Base-by-base conservation (phyloP, 1,140 invertebrate species). In the Melipona quadrifasciata region DNA sequence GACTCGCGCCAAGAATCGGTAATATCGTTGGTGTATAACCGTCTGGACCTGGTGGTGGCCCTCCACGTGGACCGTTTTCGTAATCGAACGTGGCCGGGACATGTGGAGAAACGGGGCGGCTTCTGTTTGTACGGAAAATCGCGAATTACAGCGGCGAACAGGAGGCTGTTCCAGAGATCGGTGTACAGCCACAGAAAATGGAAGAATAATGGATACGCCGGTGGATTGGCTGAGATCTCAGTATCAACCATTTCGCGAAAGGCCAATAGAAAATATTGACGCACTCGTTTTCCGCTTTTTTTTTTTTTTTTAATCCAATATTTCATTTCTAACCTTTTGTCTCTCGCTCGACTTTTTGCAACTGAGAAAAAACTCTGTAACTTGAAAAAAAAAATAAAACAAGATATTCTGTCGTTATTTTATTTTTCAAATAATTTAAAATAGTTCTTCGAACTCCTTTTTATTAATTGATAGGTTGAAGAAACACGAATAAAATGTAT, bases 31-130 rank as follows among this genome's bases (percentile, higher is more conserved):
- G 31, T 24, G 24, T 34, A 21, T 58, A 47, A 70, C 68, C n/a
- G 68, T 55, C 53, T 17, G 27, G 27, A 24, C 55, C 57, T 58
- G 17, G 8, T n/a, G 34, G 21, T n/a, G 14, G n/a, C 31, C 47
- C 53, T 53, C 47, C 81, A 65, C 74, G 39, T 78, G 55, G 74
- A 61, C 39, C 74, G 74, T 68, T 77, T 34, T 57, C 81, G n/a
- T 78, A 78, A 78, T 76, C 72, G 81, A 58, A 53, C 61, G 27
- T 78, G 12, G 34, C 58, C 21, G 58, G 21, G 61, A 21, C 71
- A 31, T n/a, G 71, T 16, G 72, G 24, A 53, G 55, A 65, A 3
- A 51, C 21, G 47, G 21, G n/a, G 2, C 1, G 31, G 6, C 14
- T 24, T 61, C 55, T 51, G 31, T n/a, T 21, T 24, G 27, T 39